Evolutionary conservation across 2,888 invertebrate species (phyloP).

Genomic region (Isoperla grammatica): DNA sequence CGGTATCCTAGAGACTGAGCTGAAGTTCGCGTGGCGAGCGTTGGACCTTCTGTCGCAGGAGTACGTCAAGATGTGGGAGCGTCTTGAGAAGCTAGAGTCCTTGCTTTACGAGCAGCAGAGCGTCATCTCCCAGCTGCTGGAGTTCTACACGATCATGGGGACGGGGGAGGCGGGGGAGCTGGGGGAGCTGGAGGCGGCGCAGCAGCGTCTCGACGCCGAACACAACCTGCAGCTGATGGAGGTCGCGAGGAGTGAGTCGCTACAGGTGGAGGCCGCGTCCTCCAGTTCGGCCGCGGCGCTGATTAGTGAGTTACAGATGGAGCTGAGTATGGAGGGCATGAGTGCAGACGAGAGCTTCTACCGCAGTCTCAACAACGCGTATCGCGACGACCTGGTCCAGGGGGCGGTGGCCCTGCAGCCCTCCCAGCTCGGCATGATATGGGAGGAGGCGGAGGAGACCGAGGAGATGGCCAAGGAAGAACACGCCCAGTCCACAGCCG

Average conservation of each 20-base stretch:
- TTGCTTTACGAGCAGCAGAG: conserved; percentile 85
- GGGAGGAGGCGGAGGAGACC: conserved; percentile 75
- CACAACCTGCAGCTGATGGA: conserved; percentile 47
- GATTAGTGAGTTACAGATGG: conserved; percentile 41
- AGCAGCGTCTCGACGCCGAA: conserved; percentile 36
- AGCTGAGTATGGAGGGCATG: conserved; percentile 38
- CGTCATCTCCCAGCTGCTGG: conserved; percentile 80
- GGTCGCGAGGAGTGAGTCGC: conserved; percentile 35
- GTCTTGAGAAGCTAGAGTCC: conserved; percentile 81
- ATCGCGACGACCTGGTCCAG: conserved; percentile 67
- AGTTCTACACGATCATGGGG: conserved; percentile 63
- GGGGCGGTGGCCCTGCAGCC: conserved; percentile 52
- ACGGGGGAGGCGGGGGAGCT: conserved; percentile 38
- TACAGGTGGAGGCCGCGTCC: conserved; percentile 20
- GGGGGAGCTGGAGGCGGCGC: conserved; percentile 38
- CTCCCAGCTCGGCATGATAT: conserved; percentile 78
- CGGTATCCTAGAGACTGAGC: conserved; percentile 81
- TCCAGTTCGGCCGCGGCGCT: conserved; percentile 27
- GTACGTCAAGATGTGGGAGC: conserved; percentile 91
- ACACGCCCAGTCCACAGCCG: conserved; percentile 31
- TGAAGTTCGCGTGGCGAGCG: conserved; percentile 90
- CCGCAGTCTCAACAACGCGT: conserved; percentile 80
- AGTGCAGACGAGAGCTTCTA: conserved; percentile 74
- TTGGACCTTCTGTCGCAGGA: conserved; percentile 85
- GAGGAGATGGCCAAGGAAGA: conserved; percentile 45